Evolutionary conservation across 2,113 vertebrate species (phyloP), one percentile per base, ranked within the genome.

Genomic region (Cephalopholis sonnerati): DNA sequence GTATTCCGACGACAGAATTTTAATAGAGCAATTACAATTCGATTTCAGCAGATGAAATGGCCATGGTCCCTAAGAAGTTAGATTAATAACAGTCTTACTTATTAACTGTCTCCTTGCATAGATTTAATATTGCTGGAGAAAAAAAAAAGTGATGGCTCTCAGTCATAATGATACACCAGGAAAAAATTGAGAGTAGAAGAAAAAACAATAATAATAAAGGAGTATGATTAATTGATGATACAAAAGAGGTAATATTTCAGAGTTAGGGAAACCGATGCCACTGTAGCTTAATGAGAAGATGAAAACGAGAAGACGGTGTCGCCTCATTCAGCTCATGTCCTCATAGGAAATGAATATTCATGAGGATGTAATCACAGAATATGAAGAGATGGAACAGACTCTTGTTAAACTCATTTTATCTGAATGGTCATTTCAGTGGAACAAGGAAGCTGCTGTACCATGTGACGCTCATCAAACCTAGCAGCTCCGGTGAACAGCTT

Each of bases 311-410:
- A 68, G 83, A 51, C 61, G 1, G 44, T 5, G 53, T 74, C 44
- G 29, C 74, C 54, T 74, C 72, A 22, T 55, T 70, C 57, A 22
- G n/a, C 41, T 50, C n/a, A 13, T 5, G 68, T 41, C 57, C 57
- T 88, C 67, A 1, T 7, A 84, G 84, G 67, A 77, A 75, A 89
- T 89, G 75, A 91, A 87, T 89, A 85, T 91, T 91, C 87, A 88
- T 85, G 57, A 77, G 11, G 68, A 77, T 70, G 8, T 83, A 85
- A 89, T 85, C 46, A 48, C 64, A 71, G 65, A 74, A 55, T 62
- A 70, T 78, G 59, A 79, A 39, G 55, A 73, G 74, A 62, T 70
- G 67, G 61, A 81, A 71, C 41, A 61, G 68, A 64, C 71, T 65
- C 54, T 48, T 69, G 50, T 74, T 64, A 27, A 50, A 67, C 41